phyloP scores from a whole-genome alignment of 2,888 invertebrate species.

The Linnaemya tessellans region DNA sequence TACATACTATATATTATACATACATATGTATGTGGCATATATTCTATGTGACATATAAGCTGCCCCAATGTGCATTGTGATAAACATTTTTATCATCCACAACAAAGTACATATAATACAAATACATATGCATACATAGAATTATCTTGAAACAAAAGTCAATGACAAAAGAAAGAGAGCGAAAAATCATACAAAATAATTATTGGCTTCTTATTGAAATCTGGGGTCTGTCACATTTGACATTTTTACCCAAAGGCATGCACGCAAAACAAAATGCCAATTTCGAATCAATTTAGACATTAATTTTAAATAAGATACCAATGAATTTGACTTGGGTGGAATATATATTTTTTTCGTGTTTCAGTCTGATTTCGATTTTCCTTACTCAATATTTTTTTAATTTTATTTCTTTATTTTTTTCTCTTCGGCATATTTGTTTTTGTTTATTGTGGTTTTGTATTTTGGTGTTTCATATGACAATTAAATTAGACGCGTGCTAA shows the following conservation, averaged over 20 bases:
- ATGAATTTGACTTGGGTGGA: conserved; percentile 42
- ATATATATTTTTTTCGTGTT: conserved; percentile 37
- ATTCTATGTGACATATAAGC: background rate
- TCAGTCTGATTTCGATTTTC: conserved; percentile 30
- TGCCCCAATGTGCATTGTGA: background rate
- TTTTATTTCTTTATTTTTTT: conserved; percentile 16
- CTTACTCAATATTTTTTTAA: conserved; percentile 9
- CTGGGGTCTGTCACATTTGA: conserved; percentile 59
- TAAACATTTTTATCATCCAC: background rate
- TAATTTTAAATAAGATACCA: conserved; percentile 54
- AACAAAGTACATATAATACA: background rate
- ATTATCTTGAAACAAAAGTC: conserved; percentile 27
- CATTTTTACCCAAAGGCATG: conserved; percentile 58
- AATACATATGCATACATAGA: background rate
- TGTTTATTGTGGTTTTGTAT: conserved; percentile 39
- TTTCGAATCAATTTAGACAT: conserved; percentile 51
- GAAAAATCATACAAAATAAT: conserved; percentile 20
- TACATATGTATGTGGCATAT: background rate
- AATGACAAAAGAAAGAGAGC: background rate
- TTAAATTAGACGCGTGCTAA: conserved; percentile 71
- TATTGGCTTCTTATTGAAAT: conserved; percentile 45
- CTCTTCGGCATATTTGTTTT: conserved; percentile 44
- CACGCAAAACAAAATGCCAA: conserved; percentile 50
- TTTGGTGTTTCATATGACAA: conserved; percentile 65
- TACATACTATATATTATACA: background rate